Percentiles rank a stretch among this genome's conserved stretches.
phyloP scores from a whole-genome alignment of 2,797 vertebrate species.

The Acipenser ruthenus region DNA sequence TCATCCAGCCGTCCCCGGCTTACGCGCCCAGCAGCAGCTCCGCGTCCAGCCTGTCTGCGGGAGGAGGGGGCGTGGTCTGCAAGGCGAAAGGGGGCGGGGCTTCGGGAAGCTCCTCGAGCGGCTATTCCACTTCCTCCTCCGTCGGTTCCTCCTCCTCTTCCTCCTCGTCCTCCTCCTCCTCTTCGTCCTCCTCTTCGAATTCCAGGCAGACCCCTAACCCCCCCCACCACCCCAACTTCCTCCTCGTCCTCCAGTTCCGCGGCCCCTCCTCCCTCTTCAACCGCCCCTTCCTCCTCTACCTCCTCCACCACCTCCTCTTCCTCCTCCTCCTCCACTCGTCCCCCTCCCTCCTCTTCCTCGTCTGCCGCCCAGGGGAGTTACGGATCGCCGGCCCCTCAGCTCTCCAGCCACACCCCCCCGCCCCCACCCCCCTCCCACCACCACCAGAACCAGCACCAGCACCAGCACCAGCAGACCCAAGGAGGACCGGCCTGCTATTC shows the following conservation, averaged over 20 bases:
- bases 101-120: constrained; percentile 67
- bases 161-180: constrained; percentile 68
- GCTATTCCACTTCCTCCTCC: constrained; percentile 74
- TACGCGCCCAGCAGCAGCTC: constrained; percentile 48
- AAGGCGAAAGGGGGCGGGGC: constrained; percentile 38
- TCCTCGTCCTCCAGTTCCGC: constrained; percentile 69
- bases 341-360: constrained; percentile 62
- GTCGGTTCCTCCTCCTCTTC: constrained; percentile 61
- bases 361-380: constrained; percentile 19
- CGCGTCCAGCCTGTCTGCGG: constrained; percentile 56
- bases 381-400: too few relatives aligned
- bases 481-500: constrained; percentile 45
- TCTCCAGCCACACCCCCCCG: constrained; percentile 37
- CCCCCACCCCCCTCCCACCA: constrained; percentile 41
- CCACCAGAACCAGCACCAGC: constrained; percentile 30
- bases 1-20: constrained; percentile 71
- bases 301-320: constrained; percentile 41
- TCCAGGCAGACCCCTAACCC: constrained; percentile 42
- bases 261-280: constrained; percentile 54
- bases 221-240: constrained; percentile 55
- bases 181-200: constrained; percentile 56
- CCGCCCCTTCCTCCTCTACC: constrained; percentile 53
- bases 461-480: constrained; percentile 16
- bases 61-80: constrained; percentile 33
- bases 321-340: constrained; percentile 58